Evolutionary conservation across 2,888 invertebrate genomes (phyloP), one percentile per base, ranked within the genome.

Genomic region (Chaitophorus viminalis): DNA sequence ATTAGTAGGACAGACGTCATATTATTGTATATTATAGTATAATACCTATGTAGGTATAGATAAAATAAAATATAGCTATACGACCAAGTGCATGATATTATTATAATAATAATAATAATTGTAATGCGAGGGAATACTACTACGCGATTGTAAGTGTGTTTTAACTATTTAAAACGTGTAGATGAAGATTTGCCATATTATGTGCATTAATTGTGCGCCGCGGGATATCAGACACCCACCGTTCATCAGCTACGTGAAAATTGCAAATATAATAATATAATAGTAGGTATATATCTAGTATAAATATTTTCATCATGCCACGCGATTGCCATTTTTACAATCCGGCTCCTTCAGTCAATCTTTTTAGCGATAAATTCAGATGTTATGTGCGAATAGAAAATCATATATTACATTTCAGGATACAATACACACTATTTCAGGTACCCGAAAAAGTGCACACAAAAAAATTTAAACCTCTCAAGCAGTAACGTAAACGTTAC

Each of bases 221-320:
- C 3, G 14, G 68, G 68, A 29, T 25, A 25, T 60, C 68, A 52
- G 31, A 77, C 77, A 31, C 77, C 77, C 77, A 77, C 77, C 52
- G 52, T 77, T 54, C 52, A 31, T 52, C 77, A 77, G 76, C 8
- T n/a, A 76, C 31, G 52, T 31, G 52, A 17, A 52, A 77, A 77
- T 76, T n/a, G n/a, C n/a, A n/a, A 60, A 60, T 46, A 60, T 14
- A 76, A 76, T 76, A 25, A 0, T 9, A 25, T n/a, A 29, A 31
- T 77, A 77, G 52, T 77, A 52, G n/a, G n/a, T n/a, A n/a, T n/a
- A n/a, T n/a, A n/a, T n/a, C n/a, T n/a, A n/a, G n/a, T n/a, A n/a
- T n/a, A n/a, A n/a, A n/a, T n/a, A n/a, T n/a, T n/a, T n/a, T n/a
- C n/a, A n/a, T n/a, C n/a, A n/a, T 52, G 29, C 52, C 39, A 31